A percentile compares a stretch with the other conserved stretches of the same genome.
phyloP scores from a whole-genome alignment of 2,113 vertebrate species.

The Polypterus bichir region DNA sequence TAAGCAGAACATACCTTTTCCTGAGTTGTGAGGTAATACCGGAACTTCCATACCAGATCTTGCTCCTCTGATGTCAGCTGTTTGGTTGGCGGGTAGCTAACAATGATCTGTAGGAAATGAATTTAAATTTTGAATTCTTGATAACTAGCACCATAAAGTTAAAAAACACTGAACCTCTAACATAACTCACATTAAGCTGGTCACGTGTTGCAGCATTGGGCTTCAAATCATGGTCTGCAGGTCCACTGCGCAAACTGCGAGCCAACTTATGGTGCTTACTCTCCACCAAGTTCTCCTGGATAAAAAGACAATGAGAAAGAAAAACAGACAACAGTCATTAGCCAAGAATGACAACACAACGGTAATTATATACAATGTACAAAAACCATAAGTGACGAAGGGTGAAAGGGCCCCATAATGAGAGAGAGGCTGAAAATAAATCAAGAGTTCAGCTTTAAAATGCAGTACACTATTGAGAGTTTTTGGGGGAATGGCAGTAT shows the following conservation, averaged over 20 bases:
- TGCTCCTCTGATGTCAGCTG: conserved; percentile 91
- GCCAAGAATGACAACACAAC: not conserved
- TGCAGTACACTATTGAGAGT: too few species aligned
- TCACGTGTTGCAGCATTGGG: conserved; percentile 90
- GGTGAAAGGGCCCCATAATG: too few species aligned
- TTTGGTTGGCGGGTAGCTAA: conserved; percentile 94
- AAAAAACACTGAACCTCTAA: too few species aligned
- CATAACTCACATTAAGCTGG: conserved; percentile 78
- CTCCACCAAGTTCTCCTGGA: conserved; percentile 92
- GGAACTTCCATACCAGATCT: conserved; percentile 97
- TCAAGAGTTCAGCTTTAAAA: too few species aligned
- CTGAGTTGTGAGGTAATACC: conserved; percentile 92
- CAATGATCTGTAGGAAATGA: conserved; percentile 69
- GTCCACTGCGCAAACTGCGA: conserved; percentile 88
- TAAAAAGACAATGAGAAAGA: not conserved
- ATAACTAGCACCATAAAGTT: not conserved
- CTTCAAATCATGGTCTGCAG: conserved; percentile 93
- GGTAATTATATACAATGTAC: too few species aligned
- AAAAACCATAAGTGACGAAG: too few species aligned
- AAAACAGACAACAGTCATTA: not conserved
- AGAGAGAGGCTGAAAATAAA: too few species aligned
- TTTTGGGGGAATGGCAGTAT: too few species aligned
- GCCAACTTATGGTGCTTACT: conserved; percentile 97
- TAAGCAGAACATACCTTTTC: conserved; percentile 63
- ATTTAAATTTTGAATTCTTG: not conserved